phyloP scores from a whole-genome alignment of 2,797 vertebrate species.

The Argyrosomus regius region DNA sequence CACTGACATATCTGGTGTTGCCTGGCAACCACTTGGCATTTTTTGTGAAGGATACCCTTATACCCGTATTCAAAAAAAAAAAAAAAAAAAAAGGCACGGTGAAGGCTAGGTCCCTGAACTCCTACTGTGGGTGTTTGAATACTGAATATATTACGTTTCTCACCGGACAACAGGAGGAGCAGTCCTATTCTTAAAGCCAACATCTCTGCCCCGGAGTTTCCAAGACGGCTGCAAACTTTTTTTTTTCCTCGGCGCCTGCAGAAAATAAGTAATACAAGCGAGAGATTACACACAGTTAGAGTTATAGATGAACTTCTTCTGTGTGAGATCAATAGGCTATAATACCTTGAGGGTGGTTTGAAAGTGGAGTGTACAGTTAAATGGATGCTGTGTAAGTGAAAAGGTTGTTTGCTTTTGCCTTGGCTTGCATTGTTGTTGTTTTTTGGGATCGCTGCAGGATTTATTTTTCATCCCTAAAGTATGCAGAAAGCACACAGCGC shows the following conservation, averaged over 20 bases:
- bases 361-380: conserved; percentile 20
- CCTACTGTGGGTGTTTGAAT: conserved; percentile 67
- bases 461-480: not conserved
- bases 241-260: conserved; percentile 27
- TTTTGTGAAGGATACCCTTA: conserved; percentile 64
- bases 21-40: conserved; percentile 76
- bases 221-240: conserved; percentile 32
- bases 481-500: not conserved
- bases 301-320: conserved; percentile 31
- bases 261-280: conserved; percentile 13
- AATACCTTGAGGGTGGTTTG: conserved; percentile 26
- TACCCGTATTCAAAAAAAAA: conserved; percentile 45
- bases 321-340: conserved; percentile 46
- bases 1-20: conserved; percentile 70
- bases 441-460: conserved; percentile 2
- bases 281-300: conserved; percentile 36
- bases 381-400: conserved; percentile 22
- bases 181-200: conserved; percentile 34
- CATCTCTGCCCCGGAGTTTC: conserved; percentile 20
- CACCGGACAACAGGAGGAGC: conserved; percentile 40
- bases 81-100: conserved; percentile 51
- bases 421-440: conserved; percentile 4
- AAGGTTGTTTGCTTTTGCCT: conserved; percentile 29
- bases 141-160: conserved; percentile 53
- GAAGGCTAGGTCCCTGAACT: conserved; percentile 70